A percentile compares a stretch with the other conserved stretches of the same genome.
Evolutionary conservation across 2,113 vertebrate genomes (phyloP).

Genomic region (Pseudorhombus dupliciocellatus): DNA sequence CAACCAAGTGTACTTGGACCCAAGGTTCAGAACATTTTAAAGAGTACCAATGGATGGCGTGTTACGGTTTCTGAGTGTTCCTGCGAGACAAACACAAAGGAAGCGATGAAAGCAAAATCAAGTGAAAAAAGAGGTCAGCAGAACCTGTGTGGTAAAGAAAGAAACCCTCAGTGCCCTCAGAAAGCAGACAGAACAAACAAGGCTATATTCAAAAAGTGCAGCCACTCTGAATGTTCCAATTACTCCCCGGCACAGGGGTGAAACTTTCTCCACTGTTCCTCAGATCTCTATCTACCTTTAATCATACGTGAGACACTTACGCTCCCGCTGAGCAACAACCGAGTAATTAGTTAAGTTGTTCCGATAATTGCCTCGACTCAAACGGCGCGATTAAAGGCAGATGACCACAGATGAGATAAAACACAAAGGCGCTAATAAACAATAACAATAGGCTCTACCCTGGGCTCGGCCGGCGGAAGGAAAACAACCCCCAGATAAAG

Average conservation of each 20-base stretch:
- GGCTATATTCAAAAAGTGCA: conserved; percentile 24
- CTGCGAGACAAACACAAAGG: neutral
- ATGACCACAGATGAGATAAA: conserved; percentile 69
- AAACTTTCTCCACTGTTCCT: conserved; percentile 29
- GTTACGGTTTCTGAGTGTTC: neutral
- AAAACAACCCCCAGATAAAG: conserved; percentile 37
- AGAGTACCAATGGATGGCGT: too few species aligned
- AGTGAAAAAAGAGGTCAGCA: neutral
- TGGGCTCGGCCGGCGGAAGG: conserved; percentile 2
- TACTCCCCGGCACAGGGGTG: conserved; percentile 45
- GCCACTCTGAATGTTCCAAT: conserved; percentile 57
- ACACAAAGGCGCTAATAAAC: conserved; percentile 55
- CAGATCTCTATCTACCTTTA: conserved; percentile 56
- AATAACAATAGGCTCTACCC: conserved; percentile 37
- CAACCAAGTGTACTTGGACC: too few species aligned
- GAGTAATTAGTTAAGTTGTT: conserved; percentile 63
- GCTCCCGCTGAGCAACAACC: conserved; percentile 17
- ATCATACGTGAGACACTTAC: conserved; percentile 64
- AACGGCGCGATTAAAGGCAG: conserved; percentile 57
- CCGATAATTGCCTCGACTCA: conserved; percentile 63
- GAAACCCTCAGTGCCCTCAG: neutral
- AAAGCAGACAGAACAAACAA: conserved; percentile 11
- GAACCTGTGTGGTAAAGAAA: neutral
- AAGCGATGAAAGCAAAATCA: neutral
- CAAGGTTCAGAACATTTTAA: too few species aligned